phyloP scores from a whole-genome alignment of 2,797 vertebrate genomes.

The Natrix natrix region DNA sequence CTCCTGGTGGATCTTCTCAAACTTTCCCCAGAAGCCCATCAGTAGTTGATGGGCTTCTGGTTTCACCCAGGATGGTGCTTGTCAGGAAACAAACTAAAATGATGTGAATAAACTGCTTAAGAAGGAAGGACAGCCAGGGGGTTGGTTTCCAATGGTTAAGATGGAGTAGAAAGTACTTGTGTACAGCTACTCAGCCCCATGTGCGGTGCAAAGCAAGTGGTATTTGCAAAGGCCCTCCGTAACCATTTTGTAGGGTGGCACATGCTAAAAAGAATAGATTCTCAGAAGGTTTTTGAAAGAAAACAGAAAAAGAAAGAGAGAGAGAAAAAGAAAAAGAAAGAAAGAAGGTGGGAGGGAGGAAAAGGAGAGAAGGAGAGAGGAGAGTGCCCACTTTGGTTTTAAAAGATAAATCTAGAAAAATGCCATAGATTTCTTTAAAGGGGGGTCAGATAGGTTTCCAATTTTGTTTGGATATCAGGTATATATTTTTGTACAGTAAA shows the following conservation, averaged over 20 bases:
- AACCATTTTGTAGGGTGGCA: constrained; percentile 78
- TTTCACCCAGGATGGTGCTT: constrained; percentile 69
- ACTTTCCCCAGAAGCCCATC: constrained; percentile 25
- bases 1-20: neutral
- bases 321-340: too few relatives aligned
- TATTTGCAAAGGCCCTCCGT: constrained; percentile 82
- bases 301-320: too few relatives aligned
- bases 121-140: constrained; percentile 77
- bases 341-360: fast-evolving
- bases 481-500: constrained; percentile 38
- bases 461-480: neutral
- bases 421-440: neutral
- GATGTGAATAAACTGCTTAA: constrained; percentile 80
- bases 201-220: constrained; percentile 69
- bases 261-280: constrained; percentile 71
- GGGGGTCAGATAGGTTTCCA: constrained; percentile 35
- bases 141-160: constrained; percentile 79
- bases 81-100: constrained; percentile 65
- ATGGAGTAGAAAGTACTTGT: constrained; percentile 73
- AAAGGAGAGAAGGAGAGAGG: too few relatives aligned
- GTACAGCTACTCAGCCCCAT: constrained; percentile 70
- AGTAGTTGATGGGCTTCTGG: constrained; percentile 60
- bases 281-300: constrained; percentile 62
- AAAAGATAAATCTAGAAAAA: neutral
- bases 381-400: too few relatives aligned